Base-by-base conservation (phyloP, 2,888 invertebrate genomes). In the Bombylius discolor region DNA sequence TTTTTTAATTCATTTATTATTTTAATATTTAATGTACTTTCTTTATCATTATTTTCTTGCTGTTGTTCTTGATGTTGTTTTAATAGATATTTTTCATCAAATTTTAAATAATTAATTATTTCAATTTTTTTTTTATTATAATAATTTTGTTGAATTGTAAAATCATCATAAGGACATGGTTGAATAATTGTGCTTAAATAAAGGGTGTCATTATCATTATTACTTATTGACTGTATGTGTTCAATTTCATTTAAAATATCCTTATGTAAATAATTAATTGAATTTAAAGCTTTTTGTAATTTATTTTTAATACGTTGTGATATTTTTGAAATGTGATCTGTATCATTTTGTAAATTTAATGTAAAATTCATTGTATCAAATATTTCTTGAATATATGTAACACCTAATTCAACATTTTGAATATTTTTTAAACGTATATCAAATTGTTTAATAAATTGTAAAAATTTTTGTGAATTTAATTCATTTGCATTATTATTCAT, bases 301-400 rank as follows among this genome's bases (percentile, higher is more conserved):
- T 74, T 74, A 36, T 65, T 62, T 5, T 64, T 60, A 33, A 74
- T 62, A 7, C 69, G 65, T 14, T 66, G 53, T 6, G 64, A 58
- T 2, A 62, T 57, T 13, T 59, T 51, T 54, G 51, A 14, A 5
- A 54, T 44, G 31, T 53, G 51, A 14, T 60, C 56, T 5, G 31
- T 56, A 52, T 61, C 59, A 51, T 59, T 61, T 4, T 47, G 48
- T 6, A 58, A 49, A 11, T 57, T 57, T 36, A 63, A 63, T 5
- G 63, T 64, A 34, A 69, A 69, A 52, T 72, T 69, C 62, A 72
- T 66, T 0, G 72, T 68, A 58, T 74, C 74, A 47, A 73, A 72
- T 56, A 73, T 70, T 67, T 72, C 72, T 64, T 74, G 74, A 56
- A 74, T 69, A 42, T 67, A 68, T 8, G 74, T 65, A 50, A 73